These are phyloP conservation scores for Tetraneura akinire DNA, from an alignment of 1,140 invertebrate species.

Conservation along the genomic window DNA sequence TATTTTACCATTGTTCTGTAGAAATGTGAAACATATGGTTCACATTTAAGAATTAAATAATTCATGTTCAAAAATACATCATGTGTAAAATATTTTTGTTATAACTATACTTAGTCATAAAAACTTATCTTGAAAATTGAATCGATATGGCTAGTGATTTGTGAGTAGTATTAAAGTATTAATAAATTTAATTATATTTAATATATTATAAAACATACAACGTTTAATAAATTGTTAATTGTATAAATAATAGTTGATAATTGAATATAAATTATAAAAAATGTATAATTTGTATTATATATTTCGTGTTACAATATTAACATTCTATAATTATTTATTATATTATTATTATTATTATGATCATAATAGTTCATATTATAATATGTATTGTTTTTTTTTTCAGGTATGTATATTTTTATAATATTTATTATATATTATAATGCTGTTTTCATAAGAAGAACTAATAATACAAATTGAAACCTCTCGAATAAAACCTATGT, in stretches of 20 bases:
- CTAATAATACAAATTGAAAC: conserved; percentile 2
- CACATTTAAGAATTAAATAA: no score
- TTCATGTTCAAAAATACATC: no score
- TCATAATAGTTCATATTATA: no score
- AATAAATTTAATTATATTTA: conserved; percentile 21
- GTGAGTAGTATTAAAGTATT: no score
- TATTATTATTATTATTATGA: not conserved
- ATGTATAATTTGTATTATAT: no score
- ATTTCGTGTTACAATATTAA: no score
- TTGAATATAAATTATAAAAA: not conserved
- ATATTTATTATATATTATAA: not conserved
- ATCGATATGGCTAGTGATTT: no score
- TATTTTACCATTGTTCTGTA: not conserved
- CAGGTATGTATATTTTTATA: not conserved
- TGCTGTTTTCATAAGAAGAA: not conserved
- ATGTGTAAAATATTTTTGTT: no score
- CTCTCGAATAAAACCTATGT: not conserved
- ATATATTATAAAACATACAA: not conserved
- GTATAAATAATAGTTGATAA: no score
- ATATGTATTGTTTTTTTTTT: not conserved
- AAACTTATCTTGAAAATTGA: no score
- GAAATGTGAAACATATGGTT: not conserved
- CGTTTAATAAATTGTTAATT: not conserved
- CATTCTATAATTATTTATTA: not conserved
- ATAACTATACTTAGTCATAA: no score